Conservation (phyloP, 2,797 vertebrate species). For the Periophthalmus magnuspinnatus region DNA sequence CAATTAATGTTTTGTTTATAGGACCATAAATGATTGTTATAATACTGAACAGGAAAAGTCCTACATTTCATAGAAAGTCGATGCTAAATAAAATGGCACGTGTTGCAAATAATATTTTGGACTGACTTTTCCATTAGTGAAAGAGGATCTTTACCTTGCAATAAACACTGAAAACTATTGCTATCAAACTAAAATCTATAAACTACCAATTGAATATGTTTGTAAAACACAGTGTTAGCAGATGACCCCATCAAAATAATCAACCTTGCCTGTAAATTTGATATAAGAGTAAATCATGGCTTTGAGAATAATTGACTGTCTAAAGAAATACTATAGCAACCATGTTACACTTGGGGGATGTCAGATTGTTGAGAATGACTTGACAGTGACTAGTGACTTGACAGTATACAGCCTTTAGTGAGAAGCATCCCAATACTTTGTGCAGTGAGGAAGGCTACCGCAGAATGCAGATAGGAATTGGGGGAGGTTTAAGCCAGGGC, state of each 20-base stretch:
- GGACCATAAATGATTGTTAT: background rate
- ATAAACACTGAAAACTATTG: background rate
- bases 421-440: slow-evolving; percentile 27
- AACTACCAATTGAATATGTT: background rate
- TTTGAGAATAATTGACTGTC: slow-evolving; percentile 36
- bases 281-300: slow-evolving; percentile 23
- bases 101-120: background rate
- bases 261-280: slow-evolving; percentile 29
- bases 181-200: background rate
- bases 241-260: slow-evolving; percentile 45
- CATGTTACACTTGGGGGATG: slow-evolving; percentile 20
- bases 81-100: background rate
- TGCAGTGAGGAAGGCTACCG: slow-evolving; percentile 31
- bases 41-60: too few species aligned
- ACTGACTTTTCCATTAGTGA: background rate
- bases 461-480: slow-evolving; percentile 54
- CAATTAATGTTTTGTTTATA: background rate
- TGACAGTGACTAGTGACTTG: fast-evolving
- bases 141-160: background rate
- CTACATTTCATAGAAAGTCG: too few species aligned
- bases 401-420: slow-evolving; percentile 9
- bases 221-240: background rate
- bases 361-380: background rate
- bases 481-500: background rate
- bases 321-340: slow-evolving; percentile 21